Percentiles rank a stretch among this genome's conserved stretches.
phyloP scores from a whole-genome alignment of 2,113 vertebrate species.

The Columba livia region DNA sequence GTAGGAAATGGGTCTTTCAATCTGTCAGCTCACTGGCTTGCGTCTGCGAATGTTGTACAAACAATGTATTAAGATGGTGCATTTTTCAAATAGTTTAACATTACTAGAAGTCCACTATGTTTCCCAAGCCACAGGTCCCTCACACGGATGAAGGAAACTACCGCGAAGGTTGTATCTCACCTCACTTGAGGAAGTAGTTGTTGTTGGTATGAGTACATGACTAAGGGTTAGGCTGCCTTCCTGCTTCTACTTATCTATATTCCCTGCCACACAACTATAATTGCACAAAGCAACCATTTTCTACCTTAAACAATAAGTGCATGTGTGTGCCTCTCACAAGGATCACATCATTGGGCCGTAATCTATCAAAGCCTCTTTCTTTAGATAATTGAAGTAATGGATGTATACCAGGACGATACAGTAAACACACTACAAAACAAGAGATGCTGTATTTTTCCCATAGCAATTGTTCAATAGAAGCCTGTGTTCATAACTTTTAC shows the following conservation, averaged over 20 bases:
- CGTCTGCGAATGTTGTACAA: not conserved
- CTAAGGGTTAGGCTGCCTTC: not conserved
- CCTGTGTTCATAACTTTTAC: not conserved
- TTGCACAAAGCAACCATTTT: conserved; percentile 66
- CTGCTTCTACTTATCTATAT: conserved; percentile 46
- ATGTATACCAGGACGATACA: conserved; percentile 57
- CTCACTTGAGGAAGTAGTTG: not conserved
- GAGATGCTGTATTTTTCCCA: conserved; percentile 20
- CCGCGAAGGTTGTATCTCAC: not conserved
- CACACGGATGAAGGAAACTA: not conserved
- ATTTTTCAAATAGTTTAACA: not conserved
- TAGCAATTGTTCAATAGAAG: conserved; percentile 14
- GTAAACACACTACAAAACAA: conserved; percentile 69
- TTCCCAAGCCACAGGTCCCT: not conserved
- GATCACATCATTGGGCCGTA: conserved; percentile 32
- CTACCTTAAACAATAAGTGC: conserved; percentile 58
- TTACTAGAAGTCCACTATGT: not conserved
- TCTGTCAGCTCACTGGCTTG: not conserved
- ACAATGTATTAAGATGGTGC: not conserved
- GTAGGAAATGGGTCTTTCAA: not conserved
- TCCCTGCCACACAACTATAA: not conserved
- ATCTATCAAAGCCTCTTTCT: conserved; percentile 74
- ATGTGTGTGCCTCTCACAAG: conserved; percentile 68
- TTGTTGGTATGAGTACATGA: not conserved
- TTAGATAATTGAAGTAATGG: conserved; percentile 64